Conservation (phyloP, 2,113 vertebrate genomes). For the Osmerus eperlanus region DNA sequence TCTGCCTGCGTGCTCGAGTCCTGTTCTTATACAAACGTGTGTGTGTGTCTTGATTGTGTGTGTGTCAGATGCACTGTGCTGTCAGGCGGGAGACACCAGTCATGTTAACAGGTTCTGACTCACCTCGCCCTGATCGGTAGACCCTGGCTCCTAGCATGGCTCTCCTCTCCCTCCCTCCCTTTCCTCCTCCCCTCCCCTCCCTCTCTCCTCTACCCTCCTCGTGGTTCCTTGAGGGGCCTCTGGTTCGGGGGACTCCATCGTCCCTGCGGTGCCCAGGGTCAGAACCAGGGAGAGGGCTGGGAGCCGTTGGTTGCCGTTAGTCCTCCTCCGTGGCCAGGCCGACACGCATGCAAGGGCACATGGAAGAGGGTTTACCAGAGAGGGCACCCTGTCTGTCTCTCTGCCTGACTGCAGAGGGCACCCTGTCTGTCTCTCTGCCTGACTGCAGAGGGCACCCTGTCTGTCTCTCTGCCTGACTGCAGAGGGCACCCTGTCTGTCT, state of each 20-base stretch:
- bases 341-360: too few species aligned
- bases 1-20: conserved; percentile 4
- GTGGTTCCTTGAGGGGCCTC: conserved; percentile 9
- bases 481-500: too few species aligned
- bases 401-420: background rate
- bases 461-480: too few species aligned
- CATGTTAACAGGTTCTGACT: conserved; percentile 77
- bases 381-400: background rate
- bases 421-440: conserved; percentile 22
- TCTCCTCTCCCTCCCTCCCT: conserved; percentile 50
- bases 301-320: too few species aligned
- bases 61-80: conserved; percentile 49
- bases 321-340: too few species aligned
- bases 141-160: conserved; percentile 41
- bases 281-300: too few species aligned
- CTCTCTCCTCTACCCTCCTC: conserved; percentile 29
- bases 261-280: conserved; percentile 9
- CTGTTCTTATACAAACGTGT: conserved; percentile 56
- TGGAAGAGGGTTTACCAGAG: too few species aligned
- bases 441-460: background rate
- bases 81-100: conserved; percentile 72
- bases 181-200: conserved; percentile 37
- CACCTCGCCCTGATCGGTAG: conserved; percentile 69
- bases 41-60: background rate
- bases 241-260: conserved; percentile 17